phyloP scores from a whole-genome alignment of 2,888 invertebrate species.

The Tenthredo mesomela region DNA sequence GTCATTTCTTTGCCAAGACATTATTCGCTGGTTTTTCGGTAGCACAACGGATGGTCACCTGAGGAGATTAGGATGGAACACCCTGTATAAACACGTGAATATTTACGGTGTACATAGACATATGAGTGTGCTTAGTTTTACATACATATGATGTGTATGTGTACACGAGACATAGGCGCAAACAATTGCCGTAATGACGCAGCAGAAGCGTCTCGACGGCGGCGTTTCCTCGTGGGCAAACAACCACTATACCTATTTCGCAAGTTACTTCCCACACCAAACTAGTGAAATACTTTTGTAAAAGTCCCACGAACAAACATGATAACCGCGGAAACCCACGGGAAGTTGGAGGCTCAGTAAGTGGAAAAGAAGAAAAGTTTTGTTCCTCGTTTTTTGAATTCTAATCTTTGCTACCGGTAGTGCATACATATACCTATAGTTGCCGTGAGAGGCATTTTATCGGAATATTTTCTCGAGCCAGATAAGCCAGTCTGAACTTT shows the following conservation, averaged over 20 bases:
- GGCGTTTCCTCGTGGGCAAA: constrained; percentile 15
- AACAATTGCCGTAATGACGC: constrained; percentile 35
- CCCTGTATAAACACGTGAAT: not conserved
- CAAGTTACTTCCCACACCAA: not conserved
- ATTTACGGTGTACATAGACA: constrained; percentile 11
- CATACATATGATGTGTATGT: not conserved
- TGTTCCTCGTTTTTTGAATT: constrained; percentile 12
- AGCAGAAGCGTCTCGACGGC: constrained; percentile 29
- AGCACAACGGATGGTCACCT: not conserved
- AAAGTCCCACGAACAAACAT: constrained; percentile 6
- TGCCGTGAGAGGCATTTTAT: not conserved
- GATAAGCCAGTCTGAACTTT: not conserved
- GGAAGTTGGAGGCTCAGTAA: not conserved
- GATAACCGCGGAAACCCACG: not conserved
- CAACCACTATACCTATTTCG: constrained; percentile 15
- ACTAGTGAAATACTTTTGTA: not conserved
- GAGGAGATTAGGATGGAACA: not conserved
- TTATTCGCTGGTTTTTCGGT: not conserved
- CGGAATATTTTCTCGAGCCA: not conserved
- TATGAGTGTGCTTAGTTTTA: constrained; percentile 3
- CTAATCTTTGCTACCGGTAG: not conserved
- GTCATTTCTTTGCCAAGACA: not conserved
- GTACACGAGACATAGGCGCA: constrained; percentile 1
- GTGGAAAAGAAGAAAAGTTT: not conserved
- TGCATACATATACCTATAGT: not conserved